Percentiles rank a stretch among this genome's conserved stretches.
Conservation (phyloP, 2,113 vertebrate genomes). For the Erythrolamprus reginae region DNA sequence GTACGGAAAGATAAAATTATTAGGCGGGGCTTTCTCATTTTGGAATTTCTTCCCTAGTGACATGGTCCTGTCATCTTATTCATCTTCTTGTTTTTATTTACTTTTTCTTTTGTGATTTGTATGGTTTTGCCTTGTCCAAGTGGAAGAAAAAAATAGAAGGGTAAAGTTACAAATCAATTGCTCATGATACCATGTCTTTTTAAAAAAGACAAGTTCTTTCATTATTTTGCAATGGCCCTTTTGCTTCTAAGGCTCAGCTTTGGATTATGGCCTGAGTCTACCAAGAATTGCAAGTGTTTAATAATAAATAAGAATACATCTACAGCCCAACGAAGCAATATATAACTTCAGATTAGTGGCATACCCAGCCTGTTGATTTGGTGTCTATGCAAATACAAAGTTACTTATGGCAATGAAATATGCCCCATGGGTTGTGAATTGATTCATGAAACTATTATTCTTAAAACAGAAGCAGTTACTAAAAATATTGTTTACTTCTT, state of each 20-base stretch:
- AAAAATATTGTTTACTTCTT: not conserved
- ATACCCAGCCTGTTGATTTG: not conserved
- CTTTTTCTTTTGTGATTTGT: not conserved
- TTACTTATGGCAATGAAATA: not conserved
- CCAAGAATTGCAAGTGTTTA: not conserved
- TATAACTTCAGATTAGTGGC: not conserved
- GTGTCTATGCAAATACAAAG: not conserved
- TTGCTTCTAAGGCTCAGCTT: not conserved
- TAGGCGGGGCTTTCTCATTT: not conserved
- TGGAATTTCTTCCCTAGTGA: not conserved
- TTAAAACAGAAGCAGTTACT: not conserved
- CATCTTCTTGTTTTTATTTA: not conserved
- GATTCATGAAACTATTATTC: not conserved
- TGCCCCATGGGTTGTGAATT: not conserved
- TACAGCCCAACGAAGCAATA: not conserved
- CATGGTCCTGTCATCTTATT: not conserved
- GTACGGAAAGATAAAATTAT: not conserved
- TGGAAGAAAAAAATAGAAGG: not conserved
- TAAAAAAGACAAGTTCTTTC: not conserved
- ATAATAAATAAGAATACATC: not conserved
- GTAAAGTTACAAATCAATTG: not conserved
- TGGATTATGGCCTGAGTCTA: not conserved
- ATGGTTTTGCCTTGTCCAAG: not conserved
- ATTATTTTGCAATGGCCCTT: not conserved
- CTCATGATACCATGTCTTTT: not conserved